Conservation (phyloP, 2,113 vertebrate genomes). For the Equus przewalskii region DNA sequence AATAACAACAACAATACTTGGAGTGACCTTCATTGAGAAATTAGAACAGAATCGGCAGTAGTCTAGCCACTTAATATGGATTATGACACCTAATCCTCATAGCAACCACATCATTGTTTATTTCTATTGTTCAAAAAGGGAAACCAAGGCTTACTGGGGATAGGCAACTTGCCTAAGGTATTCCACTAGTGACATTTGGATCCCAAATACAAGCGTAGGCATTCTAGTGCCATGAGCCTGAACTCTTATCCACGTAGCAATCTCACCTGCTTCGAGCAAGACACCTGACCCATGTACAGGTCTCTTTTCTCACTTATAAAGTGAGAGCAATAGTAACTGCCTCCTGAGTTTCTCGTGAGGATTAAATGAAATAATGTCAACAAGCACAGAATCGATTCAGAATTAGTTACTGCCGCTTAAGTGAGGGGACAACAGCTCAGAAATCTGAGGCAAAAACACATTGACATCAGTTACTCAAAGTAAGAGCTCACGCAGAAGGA, state of each 20-base stretch:
- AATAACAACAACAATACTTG: not conserved
- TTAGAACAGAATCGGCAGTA: not conserved
- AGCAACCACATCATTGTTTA: not conserved
- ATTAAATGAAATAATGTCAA: constrained; percentile 1
- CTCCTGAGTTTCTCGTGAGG: not conserved
- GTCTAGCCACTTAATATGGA: not conserved
- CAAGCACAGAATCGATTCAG: not conserved
- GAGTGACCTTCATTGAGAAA: not conserved
- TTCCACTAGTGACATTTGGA: not conserved
- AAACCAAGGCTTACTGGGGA: not conserved
- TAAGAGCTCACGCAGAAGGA: not conserved
- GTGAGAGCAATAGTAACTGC: not conserved
- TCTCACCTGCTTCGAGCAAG: not conserved
- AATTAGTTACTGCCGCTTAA: not conserved
- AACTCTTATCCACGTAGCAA: not conserved
- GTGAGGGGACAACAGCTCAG: not conserved
- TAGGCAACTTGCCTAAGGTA: not conserved
- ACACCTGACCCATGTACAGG: not conserved
- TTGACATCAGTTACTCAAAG: not conserved
- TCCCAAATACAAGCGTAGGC: not conserved
- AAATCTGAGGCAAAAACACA: not conserved
- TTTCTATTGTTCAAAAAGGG: not conserved
- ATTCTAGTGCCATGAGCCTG: not conserved
- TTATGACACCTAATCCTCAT: not conserved
- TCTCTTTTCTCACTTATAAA: not conserved